Base-by-base conservation (phyloP, 30 jellyfish, hydroid and myxozoan species). In the Turritopsis dohrnii region DNA sequence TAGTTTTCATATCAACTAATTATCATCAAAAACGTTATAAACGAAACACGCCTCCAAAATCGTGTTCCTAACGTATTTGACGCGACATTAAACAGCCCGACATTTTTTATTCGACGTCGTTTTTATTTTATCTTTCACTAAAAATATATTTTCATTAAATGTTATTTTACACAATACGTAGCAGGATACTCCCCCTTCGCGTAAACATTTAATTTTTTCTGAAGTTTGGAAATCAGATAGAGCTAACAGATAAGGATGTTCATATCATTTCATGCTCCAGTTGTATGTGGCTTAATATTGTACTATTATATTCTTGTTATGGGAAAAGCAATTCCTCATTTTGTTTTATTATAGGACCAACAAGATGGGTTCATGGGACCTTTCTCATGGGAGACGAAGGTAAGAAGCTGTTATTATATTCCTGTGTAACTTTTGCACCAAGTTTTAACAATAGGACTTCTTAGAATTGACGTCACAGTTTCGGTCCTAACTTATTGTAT, bases 281-380 rank as follows among this genome's bases (percentile, higher is more conserved):
- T 41, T 41, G 60, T 41, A 41, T 5, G 60, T 41, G 5, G 60
- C 13, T 41, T 41, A 41, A 41, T 41, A 41, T 41, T 41, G 76
- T 66, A 66, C 17, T 3, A 66, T 22, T 66, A n/a, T 66, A 66
- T 25, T 54, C 72, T 16, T n/a, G n/a, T 18, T n/a, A 16, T 18
- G n/a, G 18, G 19, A 54, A 54, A 16, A n/a, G 72, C n/a, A 22
- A 1, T 25, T 66, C 76, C 17, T 66, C 17, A 4, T 22, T 25
- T 66, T 66, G 5, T 25, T 66, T 66, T 17, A 66, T 66, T 66
- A 66, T 25, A n/a, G 76, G 76, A 41, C 13, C 83, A 76, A 27
- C 79, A 65, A 1, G 96, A 88, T 79, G 89, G 96, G 23, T 88
- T 88, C 69, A 28, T 77, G 77, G 96, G 96, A 1, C 96, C 92